Evolutionary conservation across 2,113 vertebrate species (phyloP).

Genomic region (Numida meleagris): DNA sequence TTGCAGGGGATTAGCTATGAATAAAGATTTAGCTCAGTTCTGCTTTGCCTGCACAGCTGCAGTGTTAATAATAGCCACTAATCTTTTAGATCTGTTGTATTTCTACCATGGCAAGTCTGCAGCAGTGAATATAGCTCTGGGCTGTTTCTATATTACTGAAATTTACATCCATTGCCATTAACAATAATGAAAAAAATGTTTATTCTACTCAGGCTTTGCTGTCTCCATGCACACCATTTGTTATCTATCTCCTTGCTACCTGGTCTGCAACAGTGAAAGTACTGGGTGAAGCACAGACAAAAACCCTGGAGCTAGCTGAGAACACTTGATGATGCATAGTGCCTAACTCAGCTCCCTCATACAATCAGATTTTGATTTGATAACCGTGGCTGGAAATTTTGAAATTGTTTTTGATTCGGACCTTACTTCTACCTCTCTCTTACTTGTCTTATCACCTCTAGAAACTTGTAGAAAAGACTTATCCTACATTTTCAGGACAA

Average conservation of each 20-base stretch:
- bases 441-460: neutral
- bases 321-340: neutral
- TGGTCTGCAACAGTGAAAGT: neutral
- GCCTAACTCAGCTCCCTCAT: neutral
- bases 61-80: neutral
- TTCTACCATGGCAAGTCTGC: neutral
- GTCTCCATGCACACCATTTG: neutral
- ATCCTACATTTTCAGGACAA: neutral
- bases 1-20: conserved; percentile 12
- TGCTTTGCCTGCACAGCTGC: neutral
- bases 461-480: neutral
- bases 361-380: neutral
- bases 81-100: neutral
- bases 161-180: neutral
- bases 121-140: neutral
- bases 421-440: neutral
- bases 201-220: neutral
- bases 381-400: neutral
- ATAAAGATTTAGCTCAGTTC: conserved; percentile 4
- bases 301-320: neutral
- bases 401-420: neutral
- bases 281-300: neutral
- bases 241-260: neutral
- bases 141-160: neutral
- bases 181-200: neutral